Conservation (phyloP, 2,113 vertebrate species). For the Gobiocypris rarus region DNA sequence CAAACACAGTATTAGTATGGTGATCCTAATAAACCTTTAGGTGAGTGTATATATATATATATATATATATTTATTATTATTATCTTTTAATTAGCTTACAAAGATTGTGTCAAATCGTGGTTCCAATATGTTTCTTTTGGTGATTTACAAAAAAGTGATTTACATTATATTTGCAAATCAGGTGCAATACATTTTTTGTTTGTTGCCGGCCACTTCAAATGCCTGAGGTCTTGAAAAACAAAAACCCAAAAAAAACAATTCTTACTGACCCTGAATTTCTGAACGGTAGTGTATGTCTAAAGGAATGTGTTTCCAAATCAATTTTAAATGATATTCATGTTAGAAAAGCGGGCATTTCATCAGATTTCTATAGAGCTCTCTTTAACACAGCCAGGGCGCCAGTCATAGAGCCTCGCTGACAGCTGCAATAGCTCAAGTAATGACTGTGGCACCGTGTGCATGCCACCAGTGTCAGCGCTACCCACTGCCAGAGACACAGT, state of each 20-base stretch:
- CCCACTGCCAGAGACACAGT: constrained; percentile 12
- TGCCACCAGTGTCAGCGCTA: constrained; percentile 21
- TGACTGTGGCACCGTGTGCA: constrained; percentile 20
- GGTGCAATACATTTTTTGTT: not conserved
- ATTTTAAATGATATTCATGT: not conserved
- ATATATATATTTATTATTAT: too few relatives aligned
- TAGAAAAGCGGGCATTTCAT: not conserved
- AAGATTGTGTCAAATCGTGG: not conserved
- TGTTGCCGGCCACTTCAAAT: too few relatives aligned
- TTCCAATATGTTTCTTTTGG: not conserved
- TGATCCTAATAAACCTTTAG: too few relatives aligned
- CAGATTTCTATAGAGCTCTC: not conserved
- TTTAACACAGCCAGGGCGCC: not conserved
- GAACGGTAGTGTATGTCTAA: not conserved
- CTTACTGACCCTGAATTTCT: too few relatives aligned
- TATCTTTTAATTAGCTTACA: too few relatives aligned
- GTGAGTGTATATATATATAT: too few relatives aligned
- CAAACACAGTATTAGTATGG: too few relatives aligned
- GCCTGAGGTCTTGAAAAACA: too few relatives aligned
- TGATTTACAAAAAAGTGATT: not conserved
- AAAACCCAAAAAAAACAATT: too few relatives aligned
- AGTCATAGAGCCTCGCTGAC: not conserved
- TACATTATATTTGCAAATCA: not conserved
- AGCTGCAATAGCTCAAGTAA: constrained; percentile 32
- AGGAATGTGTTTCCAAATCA: not conserved